Evolutionary conservation across 2,113 vertebrate genomes (phyloP).

Genomic region (Rhinichthys klamathensis): DNA sequence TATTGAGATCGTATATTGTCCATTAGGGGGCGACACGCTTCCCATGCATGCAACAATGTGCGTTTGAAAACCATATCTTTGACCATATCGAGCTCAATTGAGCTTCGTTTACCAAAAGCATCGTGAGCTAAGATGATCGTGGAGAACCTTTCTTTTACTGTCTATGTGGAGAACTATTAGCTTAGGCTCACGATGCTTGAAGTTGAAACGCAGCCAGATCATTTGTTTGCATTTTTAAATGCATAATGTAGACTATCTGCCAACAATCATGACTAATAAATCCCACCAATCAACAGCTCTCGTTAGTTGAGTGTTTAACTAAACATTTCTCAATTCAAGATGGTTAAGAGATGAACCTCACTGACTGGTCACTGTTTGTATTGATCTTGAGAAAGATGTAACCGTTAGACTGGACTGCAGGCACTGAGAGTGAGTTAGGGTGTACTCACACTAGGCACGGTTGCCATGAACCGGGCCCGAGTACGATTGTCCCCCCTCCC

Average conservation of each 20-base stretch:
- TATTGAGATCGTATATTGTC: background rate
- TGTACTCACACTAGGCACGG: too few species aligned
- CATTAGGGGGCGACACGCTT: conserved; percentile 55
- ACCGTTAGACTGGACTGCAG: too few species aligned
- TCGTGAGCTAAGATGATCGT: too few species aligned
- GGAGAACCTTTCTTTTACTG: too few species aligned
- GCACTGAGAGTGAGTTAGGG: background rate
- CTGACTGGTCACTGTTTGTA: background rate
- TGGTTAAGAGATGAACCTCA: background rate
- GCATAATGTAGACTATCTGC: too few species aligned
- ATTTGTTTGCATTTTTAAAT: background rate
- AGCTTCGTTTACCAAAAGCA: background rate
- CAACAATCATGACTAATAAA: background rate
- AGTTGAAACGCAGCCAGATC: background rate
- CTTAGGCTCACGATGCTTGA: too few species aligned
- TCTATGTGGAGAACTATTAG: too few species aligned
- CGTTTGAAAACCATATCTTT: background rate
- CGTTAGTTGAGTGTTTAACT: background rate
- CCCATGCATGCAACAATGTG: conserved; percentile 4
- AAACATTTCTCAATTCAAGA: background rate
- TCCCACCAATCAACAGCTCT: background rate
- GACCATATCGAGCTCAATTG: too few species aligned
- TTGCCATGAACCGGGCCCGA: too few species aligned
- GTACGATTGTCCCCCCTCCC: too few species aligned
- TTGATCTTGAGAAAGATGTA: background rate